Base-by-base conservation (phyloP, 2,797 vertebrate species). In the Pipistrellus nathusii region DNA sequence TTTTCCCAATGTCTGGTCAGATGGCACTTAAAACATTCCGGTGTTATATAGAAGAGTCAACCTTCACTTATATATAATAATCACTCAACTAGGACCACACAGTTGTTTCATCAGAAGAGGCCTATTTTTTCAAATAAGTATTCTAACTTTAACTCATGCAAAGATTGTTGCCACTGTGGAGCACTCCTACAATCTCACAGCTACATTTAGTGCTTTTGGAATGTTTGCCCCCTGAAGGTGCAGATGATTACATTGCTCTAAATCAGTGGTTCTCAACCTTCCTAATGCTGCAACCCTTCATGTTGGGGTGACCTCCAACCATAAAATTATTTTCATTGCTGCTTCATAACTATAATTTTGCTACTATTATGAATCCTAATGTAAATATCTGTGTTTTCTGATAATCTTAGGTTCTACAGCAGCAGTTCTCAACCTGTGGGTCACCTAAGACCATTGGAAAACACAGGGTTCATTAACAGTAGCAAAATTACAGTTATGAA, bases 101-200 rank as follows among this genome's bases (percentile, higher is more conserved):
- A 27, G 38, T 48, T 90, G 41, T 90, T 73, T 94, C 62, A 78
- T 85, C 53, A 94, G 64, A 96, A 95, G 13, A 66, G 13, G 0
- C 51, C 91, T 46, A 46, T 81, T 95, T 94, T 96, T 94, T 73
- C 53, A 90, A 73, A 51, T 38, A 17, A 25, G 15, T 35, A 32
- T 84, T 93, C 84, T 72, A 35, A 66, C 8, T 77, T 85, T 18
- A 85, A 20, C 75, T 95, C 46, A 48, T 46, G 35, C 13, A 94
- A 83, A 83, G 6, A 10, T 10, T n/a, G 0, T 77, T 72, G 3
- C 12, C 53, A 32, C 27, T 85, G 14, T 71, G 35, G n/a, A 88
- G 15, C 2, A 20, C 35, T 80, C 41, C 55, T 88, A 62, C 6
- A 1, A 11, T 46, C 32, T 94, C 3, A 8, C 59, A 6, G 20